Conservation (phyloP, 2,888 invertebrate species). For the Cryptus armator region DNA sequence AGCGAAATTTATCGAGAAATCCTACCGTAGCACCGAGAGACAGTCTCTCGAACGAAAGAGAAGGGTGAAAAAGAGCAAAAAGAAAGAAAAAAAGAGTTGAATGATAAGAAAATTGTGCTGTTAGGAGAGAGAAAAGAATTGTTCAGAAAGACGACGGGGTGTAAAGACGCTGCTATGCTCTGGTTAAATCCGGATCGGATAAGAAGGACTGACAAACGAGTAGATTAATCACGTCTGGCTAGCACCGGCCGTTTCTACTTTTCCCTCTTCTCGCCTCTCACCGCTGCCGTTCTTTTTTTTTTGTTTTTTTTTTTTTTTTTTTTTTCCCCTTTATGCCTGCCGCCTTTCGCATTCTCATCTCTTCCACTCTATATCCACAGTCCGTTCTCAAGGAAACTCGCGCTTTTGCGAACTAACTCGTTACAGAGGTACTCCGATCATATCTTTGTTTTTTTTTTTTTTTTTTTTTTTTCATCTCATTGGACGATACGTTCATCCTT, state of each 20-base stretch:
- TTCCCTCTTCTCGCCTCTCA: slow-evolving; percentile 44
- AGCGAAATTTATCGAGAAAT: slow-evolving; percentile 13
- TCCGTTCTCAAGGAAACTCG: background rate
- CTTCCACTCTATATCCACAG: slow-evolving; percentile 20
- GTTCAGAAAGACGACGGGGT: slow-evolving; percentile 33
- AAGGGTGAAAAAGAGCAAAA: background rate
- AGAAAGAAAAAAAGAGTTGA: slow-evolving; percentile 15
- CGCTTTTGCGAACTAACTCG: slow-evolving; percentile 11
- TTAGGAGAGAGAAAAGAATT: slow-evolving; percentile 34
- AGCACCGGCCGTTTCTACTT: slow-evolving; percentile 66
- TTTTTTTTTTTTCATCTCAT: slow-evolving; percentile 10
- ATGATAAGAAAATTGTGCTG: slow-evolving; percentile 56
- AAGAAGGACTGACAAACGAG: slow-evolving; percentile 76
- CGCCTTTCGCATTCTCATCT: slow-evolving; percentile 27
- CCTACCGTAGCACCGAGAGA: background rate
- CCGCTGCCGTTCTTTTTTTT: background rate
- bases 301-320: slow-evolving; percentile 19
- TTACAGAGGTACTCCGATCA: slow-evolving; percentile 6
- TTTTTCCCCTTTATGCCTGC: slow-evolving; percentile 3
- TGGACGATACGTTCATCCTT: slow-evolving; percentile 62
- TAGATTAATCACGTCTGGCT: slow-evolving; percentile 76
- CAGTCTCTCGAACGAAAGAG: slow-evolving; percentile 14
- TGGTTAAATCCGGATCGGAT: slow-evolving; percentile 61
- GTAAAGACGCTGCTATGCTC: slow-evolving; percentile 38
- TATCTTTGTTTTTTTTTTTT: slow-evolving; percentile 13